Evolutionary conservation across 2,888 invertebrate species (phyloP).

Genomic region (Polymixis lichenea): DNA sequence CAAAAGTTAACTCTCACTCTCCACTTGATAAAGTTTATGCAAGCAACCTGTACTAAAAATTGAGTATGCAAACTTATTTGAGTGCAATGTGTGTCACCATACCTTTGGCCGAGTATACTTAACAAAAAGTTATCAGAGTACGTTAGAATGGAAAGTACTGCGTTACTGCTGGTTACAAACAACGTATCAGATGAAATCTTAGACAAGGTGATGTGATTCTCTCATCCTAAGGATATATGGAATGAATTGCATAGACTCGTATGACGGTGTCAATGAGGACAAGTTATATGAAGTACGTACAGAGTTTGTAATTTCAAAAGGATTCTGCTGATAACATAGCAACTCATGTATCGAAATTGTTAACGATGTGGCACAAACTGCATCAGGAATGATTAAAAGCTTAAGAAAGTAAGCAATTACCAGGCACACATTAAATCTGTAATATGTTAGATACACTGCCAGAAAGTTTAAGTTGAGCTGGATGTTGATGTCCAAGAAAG

Average conservation of each 20-base stretch:
- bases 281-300: not conserved
- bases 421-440: not conserved
- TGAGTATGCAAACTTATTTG: too few relatives aligned
- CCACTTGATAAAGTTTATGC: too few relatives aligned
- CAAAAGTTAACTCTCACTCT: too few relatives aligned
- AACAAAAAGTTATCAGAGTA: not conserved
- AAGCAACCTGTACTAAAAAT: too few relatives aligned
- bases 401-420: not conserved
- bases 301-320: not conserved
- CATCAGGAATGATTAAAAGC: not conserved
- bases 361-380: too few relatives aligned
- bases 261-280: not conserved
- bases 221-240: not conserved
- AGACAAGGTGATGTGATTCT: not conserved
- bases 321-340: not conserved
- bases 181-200: not conserved
- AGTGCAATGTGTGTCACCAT: too few relatives aligned
- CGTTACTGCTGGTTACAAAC: too few relatives aligned
- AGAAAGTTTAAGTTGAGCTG: not conserved
- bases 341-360: not conserved
- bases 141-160: not conserved
- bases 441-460: not conserved
- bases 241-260: not conserved
- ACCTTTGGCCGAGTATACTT: not conserved
- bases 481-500: not conserved